Base-by-base conservation (phyloP, 64 coral and sea anemone genomes). In the Trachythela sp. region DNA sequence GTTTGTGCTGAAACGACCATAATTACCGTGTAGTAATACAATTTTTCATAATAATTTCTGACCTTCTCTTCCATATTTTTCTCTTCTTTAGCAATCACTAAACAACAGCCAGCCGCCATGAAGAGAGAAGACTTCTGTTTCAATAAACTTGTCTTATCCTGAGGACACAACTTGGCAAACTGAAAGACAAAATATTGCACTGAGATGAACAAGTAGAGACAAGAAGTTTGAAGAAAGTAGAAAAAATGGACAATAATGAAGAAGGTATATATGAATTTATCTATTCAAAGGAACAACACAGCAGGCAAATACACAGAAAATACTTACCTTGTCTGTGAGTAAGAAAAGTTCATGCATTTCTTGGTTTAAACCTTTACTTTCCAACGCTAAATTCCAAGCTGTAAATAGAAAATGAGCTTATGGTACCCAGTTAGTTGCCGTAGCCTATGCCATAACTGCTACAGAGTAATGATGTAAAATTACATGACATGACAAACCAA, bases 311-410 rank as follows among this genome's bases (percentile, higher is more conserved):
- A 72, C 29, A 80, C 30, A 2, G 26, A 54, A 17, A 10, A n/a
- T 33, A 43, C 38, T 30, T 89, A 94, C 95, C 89, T 98, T 92
- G 51, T 93, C 88, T 84, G 93, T 92, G 85, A 89, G 71, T 8
- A 83, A 40, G 67, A 98, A 98, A 45, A 98, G 92, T 43, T 93
- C 91, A 29, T 89, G 86, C 86, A 94, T 92, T 22, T 94, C 84
- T 34, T 33, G 60, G 70, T 51, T 91, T 84, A 86, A 85, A 6
- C 90, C 93, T 59, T 89, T 84, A 49, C 86, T 94, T 88, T 94
- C 93, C 68, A 98, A 85, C 26, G 95, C 95, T 52, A 98, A 85
- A 87, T 98, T 98, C 95, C 95, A 98, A 33, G 95, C 95, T 98
- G 51, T 51, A 32, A 68, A 24, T 15, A 58, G 67, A 52, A 70